A percentile compares a stretch with the other conserved stretches of the same genome.
phyloP scores from a whole-genome alignment of 2,797 vertebrate genomes.

The Chiloscyllium punctatum region DNA sequence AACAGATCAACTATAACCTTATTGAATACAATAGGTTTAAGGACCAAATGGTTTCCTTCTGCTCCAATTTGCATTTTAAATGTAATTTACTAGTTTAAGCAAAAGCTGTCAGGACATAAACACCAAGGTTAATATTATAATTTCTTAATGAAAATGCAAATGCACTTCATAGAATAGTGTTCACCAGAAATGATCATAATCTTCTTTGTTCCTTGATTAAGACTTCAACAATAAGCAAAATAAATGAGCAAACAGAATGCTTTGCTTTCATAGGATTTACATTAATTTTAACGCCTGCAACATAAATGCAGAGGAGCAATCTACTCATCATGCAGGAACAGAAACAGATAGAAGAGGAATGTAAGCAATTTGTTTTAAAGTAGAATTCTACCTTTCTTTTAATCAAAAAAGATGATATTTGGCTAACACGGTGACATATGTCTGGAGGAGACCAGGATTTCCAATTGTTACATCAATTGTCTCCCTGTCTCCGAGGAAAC shows the following conservation, averaged over 20 bases:
- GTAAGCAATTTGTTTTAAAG: not conserved
- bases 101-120: not conserved
- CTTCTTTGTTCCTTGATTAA: not conserved
- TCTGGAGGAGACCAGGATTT: not conserved
- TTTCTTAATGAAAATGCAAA: conserved; percentile 6
- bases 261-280: not conserved
- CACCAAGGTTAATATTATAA: not conserved
- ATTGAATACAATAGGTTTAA: too few species aligned
- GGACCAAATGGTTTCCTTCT: too few species aligned
- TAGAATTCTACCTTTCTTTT: not conserved
- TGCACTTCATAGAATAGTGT: not conserved
- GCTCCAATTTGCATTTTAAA: too few species aligned
- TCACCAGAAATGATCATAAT: not conserved
- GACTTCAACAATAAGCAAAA: not conserved
- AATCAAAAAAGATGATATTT: not conserved
- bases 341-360: not conserved
- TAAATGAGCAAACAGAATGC: too few species aligned
- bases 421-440: not conserved
- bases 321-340: not conserved
- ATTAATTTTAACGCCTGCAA: not conserved
- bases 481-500: not conserved
- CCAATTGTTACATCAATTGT: not conserved
- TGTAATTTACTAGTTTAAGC: not conserved
- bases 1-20: too few species aligned
- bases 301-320: not conserved